Base-by-base conservation (phyloP, 2,888 invertebrate species). In the Mythimna loreyi region DNA sequence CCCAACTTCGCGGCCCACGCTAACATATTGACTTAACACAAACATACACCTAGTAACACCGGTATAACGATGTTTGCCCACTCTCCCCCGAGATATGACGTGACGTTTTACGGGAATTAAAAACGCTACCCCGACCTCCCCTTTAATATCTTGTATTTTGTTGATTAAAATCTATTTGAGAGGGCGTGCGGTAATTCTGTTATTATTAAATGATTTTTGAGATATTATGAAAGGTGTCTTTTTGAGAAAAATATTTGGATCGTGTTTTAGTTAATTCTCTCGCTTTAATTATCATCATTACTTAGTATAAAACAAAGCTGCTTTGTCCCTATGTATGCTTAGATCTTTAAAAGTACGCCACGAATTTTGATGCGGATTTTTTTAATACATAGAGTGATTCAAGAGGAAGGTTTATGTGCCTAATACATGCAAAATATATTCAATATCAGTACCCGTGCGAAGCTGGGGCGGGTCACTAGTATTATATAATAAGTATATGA, bases 91-190 rank as follows among this genome's bases (percentile, higher is more conserved):
- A 93, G 94, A 94, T 91, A 85, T 84, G 76, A 78, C 85, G 85
- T 85, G 84, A 88, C 91, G 90, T 94, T 94, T 94, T 93, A 94
- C 91, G 90, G 89, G 91, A 93, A 94, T 94, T 94, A 94, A 92
- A 92, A 93, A 92, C 85, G 79, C 78, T 74, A 76, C 74, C 86
- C 86, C 76, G 71, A 64, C 80, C 86, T 87, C 87, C 87, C 89
- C 88, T 87, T 78, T 87, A 82, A 83, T 87, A 85, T 85, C 84
- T 85, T 71, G 81, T 85, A 83, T 85, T 85, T 83, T 75, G 78
- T 75, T 86, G 85, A 84, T 84, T 88, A 84, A 83, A 80, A 87
- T 85, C 84, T 83, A 78, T 67, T 81, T 74, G 70, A 82, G 77
- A 75, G 75, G 72, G 76, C 43, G 57, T 45, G 36, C 52, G 71